These are phyloP conservation scores for Cryptocephalus primarius DNA, from an alignment of 2,888 invertebrate genomes.

Conservation along the genomic window DNA sequence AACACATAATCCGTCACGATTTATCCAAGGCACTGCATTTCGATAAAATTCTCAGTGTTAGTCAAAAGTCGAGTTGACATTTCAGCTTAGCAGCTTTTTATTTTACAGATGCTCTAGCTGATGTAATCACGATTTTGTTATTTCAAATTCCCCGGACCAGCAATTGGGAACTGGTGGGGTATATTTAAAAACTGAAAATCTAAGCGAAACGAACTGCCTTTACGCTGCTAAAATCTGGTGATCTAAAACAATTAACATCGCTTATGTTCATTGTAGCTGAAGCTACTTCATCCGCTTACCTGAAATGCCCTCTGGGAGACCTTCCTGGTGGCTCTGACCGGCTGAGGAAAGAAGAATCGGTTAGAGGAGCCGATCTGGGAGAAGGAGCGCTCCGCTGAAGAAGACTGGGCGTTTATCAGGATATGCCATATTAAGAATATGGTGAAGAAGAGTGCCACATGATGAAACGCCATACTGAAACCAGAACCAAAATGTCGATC, in stretches of 20 bases:
- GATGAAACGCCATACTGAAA: constrained; percentile 18
- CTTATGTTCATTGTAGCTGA: not conserved
- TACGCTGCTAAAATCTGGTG: too few species aligned
- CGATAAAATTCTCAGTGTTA: too few species aligned
- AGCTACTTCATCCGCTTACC: constrained; percentile 4
- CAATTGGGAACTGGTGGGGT: too few species aligned
- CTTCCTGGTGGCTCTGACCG: constrained; percentile 36
- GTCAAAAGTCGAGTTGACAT: not conserved
- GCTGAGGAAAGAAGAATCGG: not conserved
- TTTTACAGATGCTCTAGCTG: too few species aligned
- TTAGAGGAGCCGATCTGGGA: not conserved
- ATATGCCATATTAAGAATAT: constrained; percentile 21
- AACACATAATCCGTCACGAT: too few species aligned
- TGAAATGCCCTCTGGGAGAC: constrained; percentile 54
- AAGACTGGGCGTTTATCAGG: constrained; percentile 19
- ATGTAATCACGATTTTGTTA: too few species aligned
- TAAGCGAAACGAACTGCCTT: too few species aligned
- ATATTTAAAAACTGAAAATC: too few species aligned
- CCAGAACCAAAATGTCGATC: not conserved
- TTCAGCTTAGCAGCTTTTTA: too few species aligned
- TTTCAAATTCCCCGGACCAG: too few species aligned
- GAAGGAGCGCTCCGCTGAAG: constrained; percentile 21
- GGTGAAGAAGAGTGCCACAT: constrained; percentile 19
- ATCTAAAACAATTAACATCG: too few species aligned
- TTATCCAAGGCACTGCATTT: too few species aligned